These are phyloP conservation scores for Philopedon plagiatum DNA, from an alignment of 2,888 invertebrate species.

Conservation along the genomic window DNA sequence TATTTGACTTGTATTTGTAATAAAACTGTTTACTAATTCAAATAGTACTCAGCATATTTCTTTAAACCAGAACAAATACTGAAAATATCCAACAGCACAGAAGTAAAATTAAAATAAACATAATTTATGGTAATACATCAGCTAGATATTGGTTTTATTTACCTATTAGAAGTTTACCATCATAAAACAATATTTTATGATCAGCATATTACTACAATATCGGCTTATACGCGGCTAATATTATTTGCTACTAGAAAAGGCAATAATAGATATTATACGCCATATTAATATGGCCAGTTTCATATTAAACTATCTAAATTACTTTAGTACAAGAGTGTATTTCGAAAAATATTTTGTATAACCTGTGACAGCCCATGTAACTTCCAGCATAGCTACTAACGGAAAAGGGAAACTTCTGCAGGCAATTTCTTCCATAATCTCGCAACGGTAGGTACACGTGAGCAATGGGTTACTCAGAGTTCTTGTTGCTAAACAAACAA, in stretches of 20 bases:
- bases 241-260: slow-evolving; percentile 23
- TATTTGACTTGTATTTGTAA: too few species aligned
- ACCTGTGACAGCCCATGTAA: too few species aligned
- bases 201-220: slow-evolving; percentile 20
- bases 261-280: slow-evolving; percentile 35
- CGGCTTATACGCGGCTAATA: slow-evolving; percentile 30
- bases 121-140: neutral
- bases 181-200: slow-evolving; percentile 20
- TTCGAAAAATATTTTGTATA: neutral
- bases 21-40: too few species aligned
- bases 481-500: too few species aligned
- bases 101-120: slow-evolving; percentile 2
- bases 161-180: slow-evolving; percentile 3
- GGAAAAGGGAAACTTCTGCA: too few species aligned
- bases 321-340: neutral
- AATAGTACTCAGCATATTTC: too few species aligned
- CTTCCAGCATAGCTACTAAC: too few species aligned
- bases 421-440: too few species aligned
- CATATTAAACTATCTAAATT: slow-evolving; percentile 5
- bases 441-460: too few species aligned
- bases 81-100: neutral
- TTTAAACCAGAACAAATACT: too few species aligned
- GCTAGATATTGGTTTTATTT: neutral
- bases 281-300: slow-evolving; percentile 21
- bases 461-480: too few species aligned